Evolutionary conservation across 2,888 invertebrate species (phyloP).

Genomic region (Coecobrya sp.): DNA sequence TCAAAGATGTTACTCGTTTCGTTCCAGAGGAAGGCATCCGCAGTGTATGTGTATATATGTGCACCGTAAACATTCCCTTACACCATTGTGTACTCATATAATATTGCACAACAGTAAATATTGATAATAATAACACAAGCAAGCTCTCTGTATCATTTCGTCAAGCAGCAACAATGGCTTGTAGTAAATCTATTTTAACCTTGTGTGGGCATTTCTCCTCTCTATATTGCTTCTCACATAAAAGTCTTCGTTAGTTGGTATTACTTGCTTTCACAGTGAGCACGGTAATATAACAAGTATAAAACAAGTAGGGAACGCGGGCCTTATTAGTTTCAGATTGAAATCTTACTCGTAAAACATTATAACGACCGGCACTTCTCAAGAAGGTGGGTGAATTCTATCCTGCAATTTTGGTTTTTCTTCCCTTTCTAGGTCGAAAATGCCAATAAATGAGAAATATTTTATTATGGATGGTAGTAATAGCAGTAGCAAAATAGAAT

Average conservation of each 20-base stretch:
- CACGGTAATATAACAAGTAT: neutral
- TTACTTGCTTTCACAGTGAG: neutral
- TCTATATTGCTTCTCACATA: neutral
- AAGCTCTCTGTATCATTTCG: neutral
- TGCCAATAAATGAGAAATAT: constrained; percentile 12
- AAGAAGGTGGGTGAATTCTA: constrained; percentile 17
- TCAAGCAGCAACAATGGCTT: neutral
- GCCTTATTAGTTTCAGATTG: constrained; percentile 24
- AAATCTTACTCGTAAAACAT: constrained; percentile 29
- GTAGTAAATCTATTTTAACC: constrained; percentile 37
- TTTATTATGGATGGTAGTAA: neutral
- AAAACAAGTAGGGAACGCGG: neutral
- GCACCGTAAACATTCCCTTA: neutral
- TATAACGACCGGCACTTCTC: constrained; percentile 24
- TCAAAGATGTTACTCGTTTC: constrained; percentile 1
- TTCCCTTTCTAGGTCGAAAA: neutral
- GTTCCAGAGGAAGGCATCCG: neutral
- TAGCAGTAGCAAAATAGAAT: neutral
- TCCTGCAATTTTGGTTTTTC: neutral
- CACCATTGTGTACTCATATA: constrained; percentile 18
- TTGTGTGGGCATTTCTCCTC: constrained; percentile 4
- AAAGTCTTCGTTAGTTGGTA: neutral
- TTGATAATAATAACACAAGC: constrained; percentile 6
- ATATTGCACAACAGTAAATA: constrained; percentile 10
- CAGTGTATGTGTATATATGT: neutral